These are phyloP conservation scores for Fistularia tabacaria DNA, from an alignment of 2,797 vertebrate genomes.

Conservation along the genomic window DNA sequence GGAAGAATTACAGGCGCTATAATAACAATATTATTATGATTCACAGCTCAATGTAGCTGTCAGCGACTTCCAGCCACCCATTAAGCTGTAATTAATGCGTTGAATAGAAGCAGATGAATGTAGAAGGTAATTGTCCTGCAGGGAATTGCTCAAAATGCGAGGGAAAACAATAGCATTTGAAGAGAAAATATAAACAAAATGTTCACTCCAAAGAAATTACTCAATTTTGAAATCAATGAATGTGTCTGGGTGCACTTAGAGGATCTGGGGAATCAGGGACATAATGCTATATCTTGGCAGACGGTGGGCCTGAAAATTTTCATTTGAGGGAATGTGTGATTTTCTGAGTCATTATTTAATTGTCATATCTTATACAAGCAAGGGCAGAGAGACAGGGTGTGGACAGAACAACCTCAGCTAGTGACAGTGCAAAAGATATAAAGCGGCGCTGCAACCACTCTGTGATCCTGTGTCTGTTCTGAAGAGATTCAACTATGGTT, in stretches of 20 bases:
- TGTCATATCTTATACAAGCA: slow-evolving; percentile 42
- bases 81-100: slow-evolving; percentile 60
- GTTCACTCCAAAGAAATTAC: too few species aligned
- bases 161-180: slow-evolving; percentile 40
- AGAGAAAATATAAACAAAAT: slow-evolving; percentile 12
- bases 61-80: slow-evolving; percentile 46
- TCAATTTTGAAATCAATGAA: slow-evolving; percentile 3
- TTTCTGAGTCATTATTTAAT: slow-evolving; percentile 59
- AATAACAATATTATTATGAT: slow-evolving; percentile 28
- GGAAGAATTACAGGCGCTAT: slow-evolving; percentile 45
- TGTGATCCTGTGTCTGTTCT: slow-evolving; percentile 51
- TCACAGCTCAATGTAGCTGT: slow-evolving; percentile 46
- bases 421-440: slow-evolving; percentile 51
- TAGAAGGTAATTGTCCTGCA: slow-evolving; percentile 52
- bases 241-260: slow-evolving; percentile 6
- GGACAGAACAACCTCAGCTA: slow-evolving; percentile 51
- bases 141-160: slow-evolving; percentile 37
- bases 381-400: slow-evolving; percentile 36
- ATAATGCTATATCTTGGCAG: slow-evolving; percentile 18
- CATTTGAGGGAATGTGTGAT: not conserved
- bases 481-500: slow-evolving; percentile 55
- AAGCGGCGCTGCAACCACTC: slow-evolving; percentile 47
- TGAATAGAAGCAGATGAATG: slow-evolving; percentile 46
- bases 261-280: slow-evolving; percentile 16
- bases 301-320: slow-evolving; percentile 4